Base-by-base conservation (phyloP, 2,888 invertebrate species). In the Cistogaster globosa region DNA sequence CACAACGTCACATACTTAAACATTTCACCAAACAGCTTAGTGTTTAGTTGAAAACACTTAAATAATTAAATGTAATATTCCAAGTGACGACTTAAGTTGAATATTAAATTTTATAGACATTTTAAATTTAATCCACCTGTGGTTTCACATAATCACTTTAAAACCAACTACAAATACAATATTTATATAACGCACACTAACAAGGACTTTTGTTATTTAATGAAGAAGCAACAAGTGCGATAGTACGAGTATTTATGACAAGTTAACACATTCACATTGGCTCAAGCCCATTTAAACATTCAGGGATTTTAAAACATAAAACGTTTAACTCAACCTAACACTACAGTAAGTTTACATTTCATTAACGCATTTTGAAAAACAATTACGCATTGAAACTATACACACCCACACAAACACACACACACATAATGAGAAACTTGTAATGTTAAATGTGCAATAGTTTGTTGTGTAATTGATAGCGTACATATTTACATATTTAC, bases 141-240 rank as follows among this genome's bases (percentile, higher is more conserved):
- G 87, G 87, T 86, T 87, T 87, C 87, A 85, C 87, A 87, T 87
- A 82, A 83, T 83, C 74, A 85, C 85, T 79, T 83, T 83, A 84
- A 81, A 78, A 77, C 83, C 76, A 76, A 83, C 75, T 68, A 55
- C 55, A 74, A 67, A 81, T 68, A 69, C 62, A 69, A 79, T 67
- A 79, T 83, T 75, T 76, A 79, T 71, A 51, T 55, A 51, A 69
- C 57, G 63, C 76, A 77, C 71, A 65, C 45, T 7, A 18, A 82
- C 32, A 81, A 57, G 62, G 68, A 55, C 57, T 32, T 55, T 36
- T 45, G 68, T 63, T 51, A 36, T 68, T 79, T 48, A 53, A 68
- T 7, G 48, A 68, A 60, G 62, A 22, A 80, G 51, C 84, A 84
- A 84, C 84, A 84, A 80, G 80, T 83, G 53, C 12, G 48, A 22